Base-by-base conservation (phyloP, 2,888 invertebrate species). In the Terebella lapidaria region DNA sequence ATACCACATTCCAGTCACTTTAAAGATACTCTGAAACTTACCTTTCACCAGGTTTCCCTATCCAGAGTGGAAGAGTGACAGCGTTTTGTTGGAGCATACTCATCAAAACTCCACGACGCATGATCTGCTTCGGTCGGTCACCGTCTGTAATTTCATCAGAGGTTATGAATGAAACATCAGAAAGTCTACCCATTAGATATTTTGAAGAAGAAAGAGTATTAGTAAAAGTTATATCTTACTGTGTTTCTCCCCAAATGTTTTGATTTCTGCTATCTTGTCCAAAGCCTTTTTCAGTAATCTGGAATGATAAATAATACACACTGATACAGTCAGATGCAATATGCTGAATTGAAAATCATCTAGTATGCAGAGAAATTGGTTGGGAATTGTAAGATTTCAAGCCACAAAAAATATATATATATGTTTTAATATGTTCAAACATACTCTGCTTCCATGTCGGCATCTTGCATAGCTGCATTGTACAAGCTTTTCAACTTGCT, bases 51-150 rank as follows among this genome's bases (percentile, higher is more conserved):
- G 77, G 73, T 61, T 80, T 79, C 2, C 94, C 91, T 56, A 96
- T 90, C 85, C 93, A 97, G 24, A 99, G 83, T 0, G 97, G 97
- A 61, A 99, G 80, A 0, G 94, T 93, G 77, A 90, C 89, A 0
- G 95, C 96, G 24, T 92, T 91, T 67, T 90, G 89, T 64, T 91
- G 87, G 57, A 99, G 82, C 89, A 96, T 91, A 83, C 93, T 93
- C 92, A 97, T 94, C 54, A 95, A 84, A 0, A 94, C 91, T 0
- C 95, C 94, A 67, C 94, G 87, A 4, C 95, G 87, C 67, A 96
- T 91, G 0, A 92, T 91, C 77, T 93, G 93, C 72, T 94, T 93
- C 73, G 76, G 75, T 22, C 76, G 67, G 59, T 75, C 76, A 52
- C 59, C 61, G 52, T 64, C 62, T 62, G 54, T 15, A 54, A 28